These are phyloP conservation scores for Scolanthus callimorphus DNA, from an alignment of 92 coral and sea anemone species.

Conservation along the genomic window DNA sequence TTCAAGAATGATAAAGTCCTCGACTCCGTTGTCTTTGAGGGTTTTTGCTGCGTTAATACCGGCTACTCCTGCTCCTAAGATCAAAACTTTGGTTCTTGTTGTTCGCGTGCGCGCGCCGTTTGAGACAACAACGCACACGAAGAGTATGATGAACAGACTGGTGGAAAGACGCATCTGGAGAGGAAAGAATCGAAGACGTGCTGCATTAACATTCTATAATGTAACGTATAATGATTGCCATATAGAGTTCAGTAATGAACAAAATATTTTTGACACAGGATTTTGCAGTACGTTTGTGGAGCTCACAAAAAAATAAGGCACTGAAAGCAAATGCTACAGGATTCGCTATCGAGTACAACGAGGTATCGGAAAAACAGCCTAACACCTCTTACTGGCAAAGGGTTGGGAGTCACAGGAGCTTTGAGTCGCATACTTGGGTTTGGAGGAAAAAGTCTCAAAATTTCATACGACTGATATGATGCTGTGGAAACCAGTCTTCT, in stretches of 20 bases:
- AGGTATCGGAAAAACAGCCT: neutral
- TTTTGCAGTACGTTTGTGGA: neutral
- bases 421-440: slow-evolving; percentile 11
- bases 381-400: neutral
- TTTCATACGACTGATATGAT: neutral
- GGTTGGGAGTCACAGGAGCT: neutral
- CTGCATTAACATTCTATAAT: slow-evolving; percentile 2
- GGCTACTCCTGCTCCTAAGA: slow-evolving; percentile 85
- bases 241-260: neutral
- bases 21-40: slow-evolving; percentile 51
- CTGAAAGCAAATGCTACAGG: neutral
- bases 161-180: too few relatives aligned
- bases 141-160: too few relatives aligned
- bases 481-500: too few relatives aligned
- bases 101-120: neutral
- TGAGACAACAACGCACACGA: too few relatives aligned
- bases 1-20: slow-evolving; percentile 79
- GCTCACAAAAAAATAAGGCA: neutral
- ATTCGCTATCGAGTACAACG: neutral
- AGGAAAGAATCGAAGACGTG: too few relatives aligned
- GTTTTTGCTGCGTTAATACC: slow-evolving; percentile 81
- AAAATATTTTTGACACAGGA: neutral
- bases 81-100: slow-evolving; percentile 47
- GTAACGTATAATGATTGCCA: neutral
- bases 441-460: slow-evolving; percentile 6